Base-by-base conservation (phyloP, 53 echinoderm and acorn worm genomes). In the Astropecten irregularis region DNA sequence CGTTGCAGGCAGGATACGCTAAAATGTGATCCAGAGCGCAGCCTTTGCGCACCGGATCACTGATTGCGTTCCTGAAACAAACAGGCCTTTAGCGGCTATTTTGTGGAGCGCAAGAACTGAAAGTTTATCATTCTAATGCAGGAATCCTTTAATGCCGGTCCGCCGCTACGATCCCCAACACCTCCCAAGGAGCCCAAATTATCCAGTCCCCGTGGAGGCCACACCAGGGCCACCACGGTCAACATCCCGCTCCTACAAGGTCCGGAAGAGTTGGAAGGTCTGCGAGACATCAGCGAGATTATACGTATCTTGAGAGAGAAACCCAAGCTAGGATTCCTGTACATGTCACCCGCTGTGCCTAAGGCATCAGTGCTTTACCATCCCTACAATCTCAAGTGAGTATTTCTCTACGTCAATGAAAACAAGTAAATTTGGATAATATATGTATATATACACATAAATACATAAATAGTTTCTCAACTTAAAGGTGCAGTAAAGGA, bases 341-440 rank as follows among this genome's bases (percentile, higher is more conserved):
- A 99, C 86, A 85, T 99, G 92, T 95, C 95, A 8, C 99, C 99
- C n/a, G 94, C 86, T 36, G 99, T 92, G 20, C 99, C 99, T 2
- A 95, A 90, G 48, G 88, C 99, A 49, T 99, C 99, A 15, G 90
- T 99, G 37, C 56, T 86, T 40, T 99, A 99, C 64, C 99, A 95
- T 66, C 99, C 99, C 0, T 99, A 99, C 61, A 99, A 95, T 32
- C 86, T 99, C 66, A 92, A 95, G 99, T 94, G 66, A 89, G 99
- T 59, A 6, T 6, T 79, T 8, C 6, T 8, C 28, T 14, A 51
- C 67, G n/a, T n/a, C n/a, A 11, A 6, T 33, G 14, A 9, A 46
- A 23, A 18, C 15, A 32, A 57, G 66, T 31, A 16, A 77, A 34
- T 66, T 57, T 23, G 7, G 14, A 23, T 28, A 3, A 68, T 3